phyloP scores from a whole-genome alignment of 2,888 invertebrate genomes.

The Buathra laborator region DNA sequence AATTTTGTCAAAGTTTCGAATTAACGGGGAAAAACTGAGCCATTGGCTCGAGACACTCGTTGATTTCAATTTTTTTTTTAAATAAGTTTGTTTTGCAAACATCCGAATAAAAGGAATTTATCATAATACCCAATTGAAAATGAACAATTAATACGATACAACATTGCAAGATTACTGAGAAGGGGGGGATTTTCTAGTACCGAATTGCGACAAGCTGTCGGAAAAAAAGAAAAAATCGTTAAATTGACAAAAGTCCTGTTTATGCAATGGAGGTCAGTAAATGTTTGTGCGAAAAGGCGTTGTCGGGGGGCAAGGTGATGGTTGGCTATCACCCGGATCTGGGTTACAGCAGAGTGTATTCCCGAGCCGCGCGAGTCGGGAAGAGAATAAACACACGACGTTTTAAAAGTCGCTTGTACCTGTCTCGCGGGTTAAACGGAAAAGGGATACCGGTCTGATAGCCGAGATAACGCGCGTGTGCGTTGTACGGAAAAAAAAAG shows the following conservation, averaged over 20 bases:
- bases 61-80: too few species aligned
- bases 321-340: slow-evolving; percentile 64
- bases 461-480: slow-evolving; percentile 48
- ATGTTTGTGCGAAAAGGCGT: slow-evolving; percentile 61
- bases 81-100: too few species aligned
- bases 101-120: too few species aligned
- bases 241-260: slow-evolving; percentile 36
- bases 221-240: too few species aligned
- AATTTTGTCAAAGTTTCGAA: too few species aligned
- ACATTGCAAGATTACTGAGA: too few species aligned
- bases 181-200: too few species aligned
- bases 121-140: too few species aligned
- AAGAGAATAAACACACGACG: slow-evolving; percentile 35
- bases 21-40: not conserved
- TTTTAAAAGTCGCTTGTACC: slow-evolving; percentile 38
- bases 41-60: too few species aligned
- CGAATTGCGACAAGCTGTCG: too few species aligned
- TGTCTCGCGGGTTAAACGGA: slow-evolving; percentile 49
- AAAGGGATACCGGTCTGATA: slow-evolving; percentile 42
- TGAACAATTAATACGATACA: too few species aligned
- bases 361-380: slow-evolving; percentile 36
- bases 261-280: slow-evolving; percentile 65
- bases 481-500: not conserved
- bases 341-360: slow-evolving; percentile 59
- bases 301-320: slow-evolving; percentile 39